phyloP scores from a whole-genome alignment of 2,888 invertebrate species.

The Heliconius cydno region DNA sequence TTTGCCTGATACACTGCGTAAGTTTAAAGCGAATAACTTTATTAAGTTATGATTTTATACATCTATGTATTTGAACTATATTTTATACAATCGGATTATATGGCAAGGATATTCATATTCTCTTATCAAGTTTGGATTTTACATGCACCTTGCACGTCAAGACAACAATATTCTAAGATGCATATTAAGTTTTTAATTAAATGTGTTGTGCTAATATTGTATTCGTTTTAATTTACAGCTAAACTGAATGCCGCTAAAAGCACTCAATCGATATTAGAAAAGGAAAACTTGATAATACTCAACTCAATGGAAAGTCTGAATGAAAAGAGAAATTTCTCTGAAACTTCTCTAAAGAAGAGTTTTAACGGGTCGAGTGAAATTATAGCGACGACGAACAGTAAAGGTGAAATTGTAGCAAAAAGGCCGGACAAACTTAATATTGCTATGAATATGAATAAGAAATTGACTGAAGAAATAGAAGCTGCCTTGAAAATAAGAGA shows the following conservation, averaged over 20 bases:
- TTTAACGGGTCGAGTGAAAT: constrained; percentile 73
- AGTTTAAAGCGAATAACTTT: constrained; percentile 52
- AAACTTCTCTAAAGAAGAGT: constrained; percentile 71
- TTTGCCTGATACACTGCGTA: constrained; percentile 84
- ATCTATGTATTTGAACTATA: background rate
- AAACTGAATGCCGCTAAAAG: constrained; percentile 76
- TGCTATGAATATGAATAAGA: constrained; percentile 77
- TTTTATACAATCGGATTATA: background rate
- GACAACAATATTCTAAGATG: background rate
- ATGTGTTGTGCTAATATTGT: background rate
- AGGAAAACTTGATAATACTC: constrained; percentile 73
- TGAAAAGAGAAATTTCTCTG: constrained; percentile 72
- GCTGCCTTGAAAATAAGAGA: constrained; percentile 73
- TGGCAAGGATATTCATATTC: background rate
- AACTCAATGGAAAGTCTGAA: constrained; percentile 74
- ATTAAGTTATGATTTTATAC: background rate
- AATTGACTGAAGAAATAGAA: constrained; percentile 78
- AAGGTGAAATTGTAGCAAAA: constrained; percentile 76
- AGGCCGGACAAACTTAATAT: constrained; percentile 80
- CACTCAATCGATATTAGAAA: constrained; percentile 76
- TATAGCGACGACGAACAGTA: constrained; percentile 79
- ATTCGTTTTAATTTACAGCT: constrained; percentile 59
- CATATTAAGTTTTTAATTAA: background rate
- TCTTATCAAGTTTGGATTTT: background rate
- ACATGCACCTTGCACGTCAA: background rate